A percentile compares a stretch with the other conserved stretches of the same genome.
Conservation (phyloP, 1,140 invertebrate species). For the Sarcophaga peregrina region DNA sequence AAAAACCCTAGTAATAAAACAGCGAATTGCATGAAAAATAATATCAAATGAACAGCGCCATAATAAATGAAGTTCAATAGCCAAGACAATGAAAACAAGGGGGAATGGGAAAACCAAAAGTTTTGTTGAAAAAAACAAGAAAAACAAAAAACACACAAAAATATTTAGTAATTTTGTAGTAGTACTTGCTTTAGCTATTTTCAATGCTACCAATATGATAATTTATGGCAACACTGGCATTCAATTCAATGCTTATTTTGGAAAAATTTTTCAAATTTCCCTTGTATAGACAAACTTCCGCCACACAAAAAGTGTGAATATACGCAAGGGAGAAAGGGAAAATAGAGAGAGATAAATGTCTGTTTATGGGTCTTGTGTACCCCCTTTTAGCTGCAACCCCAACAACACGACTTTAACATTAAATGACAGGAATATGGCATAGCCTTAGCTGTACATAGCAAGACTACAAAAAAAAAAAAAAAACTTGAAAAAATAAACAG, state of each 20-base stretch:
- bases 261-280: neutral
- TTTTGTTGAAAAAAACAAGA: neutral
- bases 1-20: too few relatives aligned
- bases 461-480: too few relatives aligned
- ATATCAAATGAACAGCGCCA: slow-evolving; percentile 1
- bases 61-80: slow-evolving; percentile 13
- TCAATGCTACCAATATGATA: slow-evolving; percentile 47
- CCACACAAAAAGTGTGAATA: neutral
- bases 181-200: neutral
- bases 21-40: neutral
- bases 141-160: neutral
- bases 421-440: neutral
- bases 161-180: neutral
- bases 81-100: neutral
- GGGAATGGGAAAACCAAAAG: too few relatives aligned
- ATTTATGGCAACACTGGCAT: slow-evolving; percentile 66
- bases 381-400: neutral
- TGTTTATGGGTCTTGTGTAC: neutral
- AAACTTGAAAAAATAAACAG: neutral
- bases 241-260: slow-evolving; percentile 44
- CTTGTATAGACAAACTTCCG: slow-evolving; percentile 29
- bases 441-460: too few relatives aligned
- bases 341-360: neutral
- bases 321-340: neutral
- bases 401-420: neutral